These are phyloP conservation scores for Scytalopus superciliaris DNA, from an alignment of 2,113 vertebrate genomes.

Conservation along the genomic window DNA sequence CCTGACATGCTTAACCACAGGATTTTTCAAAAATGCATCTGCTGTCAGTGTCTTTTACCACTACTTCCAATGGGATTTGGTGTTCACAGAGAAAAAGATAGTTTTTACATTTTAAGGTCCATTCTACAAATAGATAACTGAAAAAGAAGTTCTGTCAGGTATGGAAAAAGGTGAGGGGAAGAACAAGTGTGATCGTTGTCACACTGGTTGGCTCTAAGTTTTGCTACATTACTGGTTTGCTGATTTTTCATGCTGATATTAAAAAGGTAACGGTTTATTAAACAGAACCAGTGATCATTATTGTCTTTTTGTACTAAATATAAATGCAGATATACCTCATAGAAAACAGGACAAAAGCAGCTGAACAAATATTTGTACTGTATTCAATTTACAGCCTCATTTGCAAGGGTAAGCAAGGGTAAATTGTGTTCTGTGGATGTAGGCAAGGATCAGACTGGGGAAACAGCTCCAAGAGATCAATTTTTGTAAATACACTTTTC, in stretches of 20 bases:
- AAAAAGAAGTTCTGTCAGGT: neutral
- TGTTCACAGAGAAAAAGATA: neutral
- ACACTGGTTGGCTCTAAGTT: neutral
- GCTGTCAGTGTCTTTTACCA: neutral
- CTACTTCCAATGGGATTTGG: neutral
- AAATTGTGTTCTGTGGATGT: neutral
- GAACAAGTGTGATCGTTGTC: neutral
- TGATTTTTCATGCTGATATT: neutral
- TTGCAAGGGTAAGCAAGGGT: neutral
- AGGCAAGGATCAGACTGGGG: neutral
- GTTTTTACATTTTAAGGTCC: neutral
- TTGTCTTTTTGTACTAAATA: neutral
- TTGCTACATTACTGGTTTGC: neutral
- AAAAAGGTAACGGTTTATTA: neutral
- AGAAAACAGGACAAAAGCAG: neutral
- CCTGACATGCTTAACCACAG: neutral
- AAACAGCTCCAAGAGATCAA: neutral
- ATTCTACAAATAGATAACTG: neutral
- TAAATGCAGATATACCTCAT: neutral
- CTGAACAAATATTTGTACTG: neutral
- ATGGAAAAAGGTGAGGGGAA: neutral
- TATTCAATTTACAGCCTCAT: neutral
- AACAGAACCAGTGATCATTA: neutral
- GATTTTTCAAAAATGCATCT: neutral
- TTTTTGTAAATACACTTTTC: neutral